These are phyloP conservation scores for Eupithecia centaureata DNA, from an alignment of 2,888 invertebrate species.

Conservation along the genomic window DNA sequence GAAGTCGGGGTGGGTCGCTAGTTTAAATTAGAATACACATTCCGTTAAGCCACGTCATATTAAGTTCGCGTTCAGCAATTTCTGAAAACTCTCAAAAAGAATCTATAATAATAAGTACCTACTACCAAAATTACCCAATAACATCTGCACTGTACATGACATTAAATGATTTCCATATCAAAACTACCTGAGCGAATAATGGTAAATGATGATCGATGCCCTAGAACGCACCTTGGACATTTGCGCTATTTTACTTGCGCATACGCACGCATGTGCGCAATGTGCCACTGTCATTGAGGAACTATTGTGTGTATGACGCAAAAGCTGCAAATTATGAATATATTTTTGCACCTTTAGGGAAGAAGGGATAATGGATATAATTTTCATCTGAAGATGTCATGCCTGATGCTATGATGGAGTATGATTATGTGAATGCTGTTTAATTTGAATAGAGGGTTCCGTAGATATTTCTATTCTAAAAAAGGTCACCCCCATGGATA, in stretches of 20 bases:
- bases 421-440: neutral
- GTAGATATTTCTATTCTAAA: no score
- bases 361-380: slow-evolving; percentile 21
- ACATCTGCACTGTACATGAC: slow-evolving; percentile 3
- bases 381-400: slow-evolving; percentile 36
- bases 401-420: neutral
- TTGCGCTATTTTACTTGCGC: slow-evolving; percentile 44
- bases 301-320: slow-evolving; percentile 52
- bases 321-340: slow-evolving; percentile 47
- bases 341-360: slow-evolving; percentile 34
- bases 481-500: no score
- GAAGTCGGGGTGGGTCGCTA: no score
- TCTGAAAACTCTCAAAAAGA: no score
- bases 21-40: neutral
- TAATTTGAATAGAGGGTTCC: neutral
- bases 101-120: no score
- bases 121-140: neutral
- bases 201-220: slow-evolving; percentile 54
- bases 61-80: neutral
- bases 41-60: neutral
- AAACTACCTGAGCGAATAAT: slow-evolving; percentile 47
- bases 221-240: slow-evolving; percentile 52
- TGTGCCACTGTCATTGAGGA: slow-evolving; percentile 65
- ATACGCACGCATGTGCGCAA: slow-evolving; percentile 51
- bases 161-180: slow-evolving; percentile 32